These are phyloP conservation scores for Labrus mixtus DNA, from an alignment of 2,113 vertebrate genomes.

Conservation along the genomic window DNA sequence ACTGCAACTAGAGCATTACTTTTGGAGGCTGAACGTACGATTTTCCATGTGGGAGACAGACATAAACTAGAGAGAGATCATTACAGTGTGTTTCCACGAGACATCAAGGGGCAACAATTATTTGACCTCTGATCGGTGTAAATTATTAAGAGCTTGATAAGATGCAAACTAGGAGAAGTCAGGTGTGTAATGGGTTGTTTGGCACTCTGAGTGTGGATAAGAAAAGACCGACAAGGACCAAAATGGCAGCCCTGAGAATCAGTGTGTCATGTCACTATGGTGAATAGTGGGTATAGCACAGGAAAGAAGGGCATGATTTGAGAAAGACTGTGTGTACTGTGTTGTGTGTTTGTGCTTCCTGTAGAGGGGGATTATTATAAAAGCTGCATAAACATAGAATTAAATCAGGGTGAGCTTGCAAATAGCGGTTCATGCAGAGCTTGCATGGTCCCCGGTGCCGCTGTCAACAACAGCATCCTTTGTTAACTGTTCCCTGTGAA, in stretches of 20 bases:
- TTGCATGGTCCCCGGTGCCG: conserved; percentile 33
- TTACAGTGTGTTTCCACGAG: conserved; percentile 59
- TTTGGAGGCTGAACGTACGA: conserved; percentile 55
- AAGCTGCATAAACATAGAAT: conserved; percentile 69
- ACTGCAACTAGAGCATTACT: conserved; percentile 75
- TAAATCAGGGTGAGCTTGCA: conserved; percentile 51
- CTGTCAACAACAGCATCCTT: conserved; percentile 73
- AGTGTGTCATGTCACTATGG: conserved; percentile 26
- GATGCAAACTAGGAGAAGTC: conserved; percentile 39
- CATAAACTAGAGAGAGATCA: conserved; percentile 26
- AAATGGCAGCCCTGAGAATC: conserved; percentile 15
- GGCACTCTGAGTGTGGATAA: not conserved
- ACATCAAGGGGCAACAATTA: conserved; percentile 48
- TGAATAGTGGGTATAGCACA: not conserved
- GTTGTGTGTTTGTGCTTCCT: conserved; percentile 22
- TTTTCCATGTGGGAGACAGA: conserved; percentile 66
- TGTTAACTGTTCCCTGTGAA: conserved; percentile 56
- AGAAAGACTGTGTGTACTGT: conserved; percentile 5
- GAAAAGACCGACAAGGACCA: conserved; percentile 29
- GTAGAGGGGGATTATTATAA: conserved; percentile 61
- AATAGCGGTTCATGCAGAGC: conserved; percentile 45
- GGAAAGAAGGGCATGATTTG: not conserved
- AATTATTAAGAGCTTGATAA: conserved; percentile 58
- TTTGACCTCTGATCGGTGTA: conserved; percentile 41
- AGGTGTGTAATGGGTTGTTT: conserved; percentile 39